Evolutionary conservation across 2,797 vertebrate species (phyloP), one percentile per base, ranked within the genome.

Genomic region (Odontamblyopus lacepedii): DNA sequence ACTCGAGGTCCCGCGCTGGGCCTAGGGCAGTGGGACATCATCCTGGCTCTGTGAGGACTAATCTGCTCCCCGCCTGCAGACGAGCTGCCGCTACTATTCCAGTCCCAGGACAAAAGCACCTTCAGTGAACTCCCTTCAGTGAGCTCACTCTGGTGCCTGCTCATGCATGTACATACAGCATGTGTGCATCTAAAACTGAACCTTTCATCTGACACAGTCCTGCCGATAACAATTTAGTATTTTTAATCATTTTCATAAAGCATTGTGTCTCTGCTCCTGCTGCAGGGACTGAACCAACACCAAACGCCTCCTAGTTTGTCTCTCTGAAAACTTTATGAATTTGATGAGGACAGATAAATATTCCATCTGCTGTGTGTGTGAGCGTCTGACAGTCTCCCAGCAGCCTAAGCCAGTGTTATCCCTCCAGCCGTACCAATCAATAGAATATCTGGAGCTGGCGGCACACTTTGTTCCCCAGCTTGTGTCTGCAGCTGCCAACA

Each of bases 61-160:
- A 95, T 94, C 92, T 92, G 92, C 91, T 94, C 93, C 94, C 93
- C 87, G 93, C 94, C 87, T 93, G 91, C 91, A 87, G 87, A 92
- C 93, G 90, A 94, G 93, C 93, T 94, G 93, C 93, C 91, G 92
- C 88, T 87, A 88, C 88, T 88, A 90, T 88, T 83, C 80, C 87
- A 80, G 88, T 91, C 87, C 82, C 88, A 84, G 88, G 82, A 91
- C 86, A 87, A 82, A 90, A 78, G 77, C 67, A 78, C 75, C 75
- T 63, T 73, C 59, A 75, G 69, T 65, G 67, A 70, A 75, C 74
- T 79, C 71, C 35, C 35, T 38, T 38, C 8, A 38, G 35, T 38
- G 35, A 38, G 35, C 35, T 38, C 35, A 38, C 35, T 79, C 71
- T 77, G 65, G 73, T 67, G 68, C 75, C 51, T 57, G 72, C 44